Conservation (phyloP, 35 echinoderm and acorn worm genomes). For the Anneissia japonica region DNA sequence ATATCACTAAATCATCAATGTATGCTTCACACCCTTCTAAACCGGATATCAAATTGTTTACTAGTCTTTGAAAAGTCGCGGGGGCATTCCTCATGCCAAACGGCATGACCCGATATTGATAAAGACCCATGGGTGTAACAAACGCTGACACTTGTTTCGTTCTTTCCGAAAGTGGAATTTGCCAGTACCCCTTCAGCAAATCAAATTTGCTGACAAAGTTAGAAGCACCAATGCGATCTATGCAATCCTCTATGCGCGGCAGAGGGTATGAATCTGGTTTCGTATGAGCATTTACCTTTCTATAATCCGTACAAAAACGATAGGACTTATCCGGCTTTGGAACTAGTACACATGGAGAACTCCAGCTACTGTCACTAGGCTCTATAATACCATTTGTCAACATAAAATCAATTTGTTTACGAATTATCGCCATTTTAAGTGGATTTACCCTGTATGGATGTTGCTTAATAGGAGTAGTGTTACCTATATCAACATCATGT, state of each 20-base stretch:
- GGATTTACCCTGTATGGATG: neutral
- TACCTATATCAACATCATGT: conserved; percentile 5
- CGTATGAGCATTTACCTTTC: neutral
- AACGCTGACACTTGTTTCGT: conserved; percentile 33
- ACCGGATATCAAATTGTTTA: conserved; percentile 24
- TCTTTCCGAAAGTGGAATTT: conserved; percentile 3
- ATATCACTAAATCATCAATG: conserved; percentile 4
- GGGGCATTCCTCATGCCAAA: conserved; percentile 47
- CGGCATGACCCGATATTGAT: conserved; percentile 25
- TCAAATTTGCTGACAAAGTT: conserved; percentile 25
- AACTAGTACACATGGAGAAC: conserved; percentile 22
- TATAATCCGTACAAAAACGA: neutral
- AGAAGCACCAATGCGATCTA: conserved; percentile 19
- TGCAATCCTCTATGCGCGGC: conserved; percentile 33
- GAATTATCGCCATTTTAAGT: neutral
- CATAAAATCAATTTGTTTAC: conserved; percentile 6
- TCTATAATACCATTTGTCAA: conserved; percentile 31
- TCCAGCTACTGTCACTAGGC: conserved; percentile 25
- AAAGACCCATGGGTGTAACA: conserved; percentile 19
- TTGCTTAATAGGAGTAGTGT: neutral
- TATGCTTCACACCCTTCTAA: conserved; percentile 36
- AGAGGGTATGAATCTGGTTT: conserved; percentile 26
- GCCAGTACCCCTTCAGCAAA: conserved; percentile 16
- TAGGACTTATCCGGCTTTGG: neutral
- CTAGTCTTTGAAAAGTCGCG: conserved; percentile 27